Percentiles rank a stretch among this genome's conserved stretches.
phyloP scores from a whole-genome alignment of 2,797 vertebrate species.

The Peromyscus nudipes region DNA sequence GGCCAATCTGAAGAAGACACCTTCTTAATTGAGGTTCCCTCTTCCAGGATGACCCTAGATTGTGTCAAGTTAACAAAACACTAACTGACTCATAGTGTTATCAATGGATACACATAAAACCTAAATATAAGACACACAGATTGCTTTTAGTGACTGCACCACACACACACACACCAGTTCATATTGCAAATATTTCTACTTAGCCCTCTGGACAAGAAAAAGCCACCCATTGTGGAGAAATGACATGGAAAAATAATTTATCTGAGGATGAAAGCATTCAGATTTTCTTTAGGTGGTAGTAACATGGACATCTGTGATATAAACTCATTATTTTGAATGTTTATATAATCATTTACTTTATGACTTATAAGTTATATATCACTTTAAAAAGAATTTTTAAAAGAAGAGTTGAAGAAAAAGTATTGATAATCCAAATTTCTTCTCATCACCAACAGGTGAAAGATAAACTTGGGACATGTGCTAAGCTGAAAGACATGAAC shows the following conservation, averaged over 20 bases:
- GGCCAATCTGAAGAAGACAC: background rate
- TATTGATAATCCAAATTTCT: constrained; percentile 5
- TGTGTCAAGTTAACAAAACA: background rate
- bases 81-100: background rate
- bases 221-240: background rate
- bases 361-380: background rate
- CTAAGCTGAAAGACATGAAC: background rate
- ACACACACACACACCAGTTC: background rate
- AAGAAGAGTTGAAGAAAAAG: background rate
- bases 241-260: background rate
- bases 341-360: background rate
- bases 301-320: background rate
- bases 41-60: background rate
- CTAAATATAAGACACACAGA: background rate
- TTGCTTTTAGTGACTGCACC: background rate
- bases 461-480: background rate
- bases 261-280: background rate
- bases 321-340: background rate
- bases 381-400: background rate
- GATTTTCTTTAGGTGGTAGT: background rate
- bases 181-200: background rate
- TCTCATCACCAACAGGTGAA: background rate
- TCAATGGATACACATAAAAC: background rate
- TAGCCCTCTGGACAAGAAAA: background rate
- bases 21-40: background rate